Evolutionary conservation across 2,888 invertebrate genomes (phyloP).

Genomic region (Drosophila pseudotakahashii): DNA sequence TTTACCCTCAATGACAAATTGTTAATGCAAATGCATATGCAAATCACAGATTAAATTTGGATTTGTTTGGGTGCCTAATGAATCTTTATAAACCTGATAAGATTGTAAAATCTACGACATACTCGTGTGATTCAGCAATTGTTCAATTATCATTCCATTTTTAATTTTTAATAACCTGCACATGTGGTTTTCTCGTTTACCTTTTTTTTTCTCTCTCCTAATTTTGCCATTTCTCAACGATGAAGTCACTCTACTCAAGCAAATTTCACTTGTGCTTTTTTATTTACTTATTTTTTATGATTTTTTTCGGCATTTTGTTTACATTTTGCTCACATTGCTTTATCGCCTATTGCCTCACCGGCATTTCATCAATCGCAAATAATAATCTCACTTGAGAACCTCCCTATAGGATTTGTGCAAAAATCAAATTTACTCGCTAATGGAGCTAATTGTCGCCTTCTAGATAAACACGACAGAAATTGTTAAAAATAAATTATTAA

Average conservation of each 20-base stretch:
- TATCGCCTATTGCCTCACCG: constrained; percentile 8
- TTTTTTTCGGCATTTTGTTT: constrained; percentile 28
- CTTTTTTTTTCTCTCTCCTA: constrained; percentile 11
- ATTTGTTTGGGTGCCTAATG: constrained; percentile 14
- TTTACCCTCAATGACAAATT: constrained; percentile 55
- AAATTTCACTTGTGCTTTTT: constrained; percentile 30
- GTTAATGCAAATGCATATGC: constrained; percentile 57
- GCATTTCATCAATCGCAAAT: constrained; percentile 3
- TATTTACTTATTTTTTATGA: constrained; percentile 44
- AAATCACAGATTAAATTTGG: constrained; percentile 6
- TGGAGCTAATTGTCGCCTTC: constrained; percentile 52
- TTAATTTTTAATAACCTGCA: constrained; percentile 16
- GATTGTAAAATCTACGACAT: background rate
- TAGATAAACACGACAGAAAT: constrained; percentile 10
- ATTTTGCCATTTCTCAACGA: constrained; percentile 32
- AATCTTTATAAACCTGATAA: constrained; percentile 20
- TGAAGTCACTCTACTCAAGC: constrained; percentile 44
- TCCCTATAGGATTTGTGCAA: background rate
- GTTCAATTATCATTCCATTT: constrained; percentile 24
- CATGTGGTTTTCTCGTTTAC: constrained; percentile 26
- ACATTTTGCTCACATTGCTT: constrained; percentile 16
- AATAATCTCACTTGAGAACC: constrained; percentile 1
- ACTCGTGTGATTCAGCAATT: constrained; percentile 19
- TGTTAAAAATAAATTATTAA: constrained; percentile 53
- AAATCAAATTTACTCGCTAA: constrained; percentile 42